phyloP scores from a whole-genome alignment of 2,797 vertebrate genomes.

The Echiichthys vipera region DNA sequence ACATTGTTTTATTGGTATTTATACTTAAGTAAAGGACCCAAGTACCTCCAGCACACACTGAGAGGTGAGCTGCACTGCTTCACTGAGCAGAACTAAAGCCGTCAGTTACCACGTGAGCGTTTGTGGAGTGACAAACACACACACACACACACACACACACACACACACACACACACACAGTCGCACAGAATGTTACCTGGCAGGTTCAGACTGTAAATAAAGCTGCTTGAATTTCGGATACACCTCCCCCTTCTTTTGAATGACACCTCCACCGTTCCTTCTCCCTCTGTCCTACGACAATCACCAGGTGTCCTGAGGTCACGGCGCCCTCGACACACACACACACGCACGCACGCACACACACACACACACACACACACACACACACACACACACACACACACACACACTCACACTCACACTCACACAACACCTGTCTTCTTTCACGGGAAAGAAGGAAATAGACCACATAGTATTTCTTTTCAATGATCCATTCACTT shows the following conservation, averaged over 20 bases:
- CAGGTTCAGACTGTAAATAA: conserved; percentile 29
- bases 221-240: conserved; percentile 7
- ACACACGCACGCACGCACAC: background rate
- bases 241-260: background rate
- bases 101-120: background rate
- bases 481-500: background rate
- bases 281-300: background rate
- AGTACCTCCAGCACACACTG: no score
- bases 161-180: background rate
- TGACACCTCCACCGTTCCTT: background rate
- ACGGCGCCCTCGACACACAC: background rate
- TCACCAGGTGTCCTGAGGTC: background rate
- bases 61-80: no score
- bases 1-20: no score
- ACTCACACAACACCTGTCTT: background rate
- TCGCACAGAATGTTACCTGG: conserved; percentile 21
- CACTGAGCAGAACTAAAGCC: background rate
- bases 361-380: no score
- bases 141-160: background rate
- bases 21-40: no score
- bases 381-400: no score
- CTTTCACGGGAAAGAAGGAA: background rate
- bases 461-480: background rate
- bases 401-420: no score
- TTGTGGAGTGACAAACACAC: conserved; percentile 16